phyloP scores from a whole-genome alignment of 2,797 vertebrate genomes.

The Gymnodraco acuticeps region DNA sequence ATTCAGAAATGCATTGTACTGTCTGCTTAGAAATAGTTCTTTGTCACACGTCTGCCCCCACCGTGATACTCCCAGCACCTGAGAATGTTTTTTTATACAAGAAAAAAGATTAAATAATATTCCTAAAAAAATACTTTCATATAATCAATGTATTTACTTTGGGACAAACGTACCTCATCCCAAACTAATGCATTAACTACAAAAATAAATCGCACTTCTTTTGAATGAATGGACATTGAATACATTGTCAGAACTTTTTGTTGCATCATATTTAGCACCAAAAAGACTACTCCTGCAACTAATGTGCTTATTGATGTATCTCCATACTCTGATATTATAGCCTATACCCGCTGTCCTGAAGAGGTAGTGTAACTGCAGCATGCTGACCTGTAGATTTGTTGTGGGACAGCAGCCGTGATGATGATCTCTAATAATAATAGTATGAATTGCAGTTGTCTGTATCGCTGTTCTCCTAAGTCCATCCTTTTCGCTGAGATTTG shows the following conservation, averaged over 20 bases:
- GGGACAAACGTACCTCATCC: slow-evolving; percentile 7
- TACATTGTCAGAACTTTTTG: slow-evolving; percentile 35
- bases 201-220: slow-evolving; percentile 13
- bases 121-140: slow-evolving; percentile 22
- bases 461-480: slow-evolving; percentile 30
- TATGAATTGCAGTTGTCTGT: slow-evolving; percentile 63
- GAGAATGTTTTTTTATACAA: slow-evolving; percentile 62
- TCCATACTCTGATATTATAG: slow-evolving; percentile 57
- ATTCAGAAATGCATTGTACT: background rate
- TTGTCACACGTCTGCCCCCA: slow-evolving; percentile 21
- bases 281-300: slow-evolving; percentile 26
- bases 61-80: slow-evolving; percentile 34
- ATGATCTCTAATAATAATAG: slow-evolving; percentile 39
- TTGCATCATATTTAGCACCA: slow-evolving; percentile 53
- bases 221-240: slow-evolving; percentile 45
- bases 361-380: slow-evolving; percentile 72
- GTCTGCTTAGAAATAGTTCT: slow-evolving; percentile 25
- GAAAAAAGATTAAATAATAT: background rate
- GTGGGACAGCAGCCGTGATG: slow-evolving; percentile 59
- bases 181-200: slow-evolving; percentile 26
- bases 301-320: slow-evolving; percentile 38
- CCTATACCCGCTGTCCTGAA: slow-evolving; percentile 61
- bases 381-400: slow-evolving; percentile 75
- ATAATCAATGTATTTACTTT: slow-evolving; percentile 30
- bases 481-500: background rate